These are phyloP conservation scores for Potamarius usumacintae DNA, from an alignment of 2,113 vertebrate genomes.

Conservation along the genomic window DNA sequence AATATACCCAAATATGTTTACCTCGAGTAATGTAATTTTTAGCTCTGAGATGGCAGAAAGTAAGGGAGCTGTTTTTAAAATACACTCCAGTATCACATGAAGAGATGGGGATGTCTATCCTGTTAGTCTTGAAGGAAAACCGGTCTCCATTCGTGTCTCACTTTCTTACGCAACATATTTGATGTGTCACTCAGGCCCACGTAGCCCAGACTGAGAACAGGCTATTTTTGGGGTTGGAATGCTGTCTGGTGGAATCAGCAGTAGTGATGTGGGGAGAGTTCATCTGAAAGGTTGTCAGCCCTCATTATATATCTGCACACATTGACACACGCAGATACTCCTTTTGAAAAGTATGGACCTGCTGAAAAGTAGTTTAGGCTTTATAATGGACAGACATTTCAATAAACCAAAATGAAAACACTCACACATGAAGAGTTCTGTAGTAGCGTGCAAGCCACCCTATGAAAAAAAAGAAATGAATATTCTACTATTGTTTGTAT, in stretches of 20 bases:
- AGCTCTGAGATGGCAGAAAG: background rate
- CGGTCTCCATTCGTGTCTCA: background rate
- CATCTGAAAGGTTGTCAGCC: conserved; percentile 40
- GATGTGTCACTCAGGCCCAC: background rate
- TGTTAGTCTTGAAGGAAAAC: background rate
- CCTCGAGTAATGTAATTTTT: background rate
- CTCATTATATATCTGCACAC: conserved; percentile 10
- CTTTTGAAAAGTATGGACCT: background rate
- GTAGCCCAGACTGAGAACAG: background rate
- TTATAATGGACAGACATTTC: background rate
- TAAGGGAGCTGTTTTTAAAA: background rate
- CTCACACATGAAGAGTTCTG: background rate
- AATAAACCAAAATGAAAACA: background rate
- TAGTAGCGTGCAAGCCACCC: no score
- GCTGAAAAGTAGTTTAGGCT: background rate
- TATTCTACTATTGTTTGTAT: background rate
- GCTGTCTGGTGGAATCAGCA: background rate
- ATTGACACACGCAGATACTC: background rate
- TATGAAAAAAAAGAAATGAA: background rate
- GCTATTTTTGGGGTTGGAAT: background rate
- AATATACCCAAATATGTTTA: background rate
- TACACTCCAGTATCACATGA: background rate
- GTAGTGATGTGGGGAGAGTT: background rate
- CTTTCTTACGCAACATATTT: background rate
- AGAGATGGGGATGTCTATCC: background rate